Evolutionary conservation across 2,888 invertebrate species (phyloP), one percentile per base, ranked within the genome.

Genomic region (Ethmia dodecea): DNA sequence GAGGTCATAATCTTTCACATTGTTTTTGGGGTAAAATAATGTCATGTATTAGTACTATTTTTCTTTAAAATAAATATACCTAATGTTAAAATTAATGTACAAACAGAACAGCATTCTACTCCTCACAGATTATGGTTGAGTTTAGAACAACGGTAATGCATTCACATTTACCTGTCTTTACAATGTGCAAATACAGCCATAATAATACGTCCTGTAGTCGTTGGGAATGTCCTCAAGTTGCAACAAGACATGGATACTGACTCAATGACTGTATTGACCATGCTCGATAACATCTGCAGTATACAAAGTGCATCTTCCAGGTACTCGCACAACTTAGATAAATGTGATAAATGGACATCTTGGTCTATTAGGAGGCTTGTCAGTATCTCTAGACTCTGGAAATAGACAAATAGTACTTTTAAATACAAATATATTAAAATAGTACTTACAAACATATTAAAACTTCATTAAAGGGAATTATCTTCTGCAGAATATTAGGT

Each of bases 121-220:
- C n/a, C n/a, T n/a, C n/a, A n/a, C n/a, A n/a, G n/a, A n/a, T n/a
- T n/a, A n/a, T 18, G 3, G 18, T 2, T 20, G 9, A 5, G n/a
- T 20, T 3, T 2, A 20, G 3, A 3, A 20, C n/a, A 3, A 20
- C n/a, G 9, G 9, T 24, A 11, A 28, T 13, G 13, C 32, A 49
- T 43, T 22, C 3, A 18, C 3, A 20, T 20, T 20, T 52, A 88
- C 88, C 88, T 88, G 24, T 86, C 69, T 45, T 74, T 87, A 51
- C 88, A 88, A 51, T 88, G 88, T 37, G 55, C 59, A 45, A 87
- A 87, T 14, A 88, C 72, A 34, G 59, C 51, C 26, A 64, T 52
- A 26, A 88, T 60, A 27, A 88, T 77, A 10, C 55, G 54, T 11
- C 73, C 75, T 3, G 78, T 69, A 3, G 55, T 46, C 1, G 47